These are phyloP conservation scores for Parazoanthus swiftii DNA, from an alignment of 92 coral and sea anemone genomes.

Conservation along the genomic window DNA sequence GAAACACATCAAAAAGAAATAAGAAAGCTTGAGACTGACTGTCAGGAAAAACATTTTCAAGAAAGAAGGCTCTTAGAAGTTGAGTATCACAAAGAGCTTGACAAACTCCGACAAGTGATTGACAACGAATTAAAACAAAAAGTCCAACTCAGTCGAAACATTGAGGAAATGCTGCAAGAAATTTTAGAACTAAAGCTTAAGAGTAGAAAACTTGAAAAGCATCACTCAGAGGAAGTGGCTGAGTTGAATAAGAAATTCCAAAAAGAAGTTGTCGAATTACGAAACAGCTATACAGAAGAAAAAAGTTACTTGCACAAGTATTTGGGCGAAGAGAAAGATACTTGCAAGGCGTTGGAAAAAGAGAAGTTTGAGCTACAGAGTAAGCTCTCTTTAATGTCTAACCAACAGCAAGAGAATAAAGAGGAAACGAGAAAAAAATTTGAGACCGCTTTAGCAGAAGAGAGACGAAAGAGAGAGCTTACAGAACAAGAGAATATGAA, in stretches of 20 bases:
- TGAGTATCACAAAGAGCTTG: not conserved
- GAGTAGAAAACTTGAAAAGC: constrained; percentile 8
- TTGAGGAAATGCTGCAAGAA: constrained; percentile 19
- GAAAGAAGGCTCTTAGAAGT: constrained; percentile 1
- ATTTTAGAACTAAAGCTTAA: constrained; percentile 9
- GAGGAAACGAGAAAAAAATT: not conserved
- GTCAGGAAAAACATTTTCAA: constrained; percentile 2
- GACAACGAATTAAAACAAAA: constrained; percentile 3
- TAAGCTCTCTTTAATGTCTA: not conserved
- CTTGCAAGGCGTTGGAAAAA: not conserved
- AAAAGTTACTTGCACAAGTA: not conserved
- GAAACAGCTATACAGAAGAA: constrained; percentile 12
- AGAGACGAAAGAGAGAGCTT: not conserved
- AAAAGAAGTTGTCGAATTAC: constrained; percentile 9
- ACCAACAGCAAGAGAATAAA: not conserved
- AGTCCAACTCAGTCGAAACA: constrained; percentile 8
- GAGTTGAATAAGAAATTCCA: constrained; percentile 13
- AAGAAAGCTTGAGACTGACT: not conserved
- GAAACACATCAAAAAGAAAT: not conserved
- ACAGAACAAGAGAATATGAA: not conserved
- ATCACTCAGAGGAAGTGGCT: not conserved
- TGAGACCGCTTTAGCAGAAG: not conserved
- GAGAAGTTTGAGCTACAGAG: not conserved
- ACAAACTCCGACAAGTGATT: constrained; percentile 2
- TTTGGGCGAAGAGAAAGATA: constrained; percentile 7